Base-by-base conservation (phyloP, 2,888 invertebrate species). In the Acanthoscelides obtectus region DNA sequence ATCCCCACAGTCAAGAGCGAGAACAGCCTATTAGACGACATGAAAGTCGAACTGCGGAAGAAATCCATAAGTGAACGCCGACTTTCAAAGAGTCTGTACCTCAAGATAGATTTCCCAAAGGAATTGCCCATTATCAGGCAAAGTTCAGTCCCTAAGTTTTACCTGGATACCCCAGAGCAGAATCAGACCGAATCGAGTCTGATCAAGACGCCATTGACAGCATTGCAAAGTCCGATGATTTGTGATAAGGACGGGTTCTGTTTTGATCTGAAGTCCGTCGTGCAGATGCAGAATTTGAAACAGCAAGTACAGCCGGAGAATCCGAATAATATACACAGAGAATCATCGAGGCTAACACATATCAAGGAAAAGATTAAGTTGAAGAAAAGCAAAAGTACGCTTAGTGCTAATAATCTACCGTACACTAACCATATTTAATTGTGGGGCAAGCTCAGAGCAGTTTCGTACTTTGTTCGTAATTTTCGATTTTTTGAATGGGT, bases 131-230 rank as follows among this genome's bases (percentile, higher is more conserved):
- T 86, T 8, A 85, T 85, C 64, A 79, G 84, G 22, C 86, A 86
- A 74, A 80, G 80, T 69, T 85, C 85, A 8, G 83, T 86, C 80
- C 86, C 86, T 0, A 85, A 85, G 78, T 86, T 86, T 72, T 86
- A 83, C 73, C 71, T 85, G 65, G 86, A 85, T 65, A 84, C 85
- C 2, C 85, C 86, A 0, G 84, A 84, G 69, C 78, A 77, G 19
- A 82, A 82, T 69, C 83, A 84, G 74, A 75, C 76, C 12, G 81
- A 82, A 68, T 81, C 83, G 0, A 73, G 81, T 12, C 74, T 84
- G 4, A 73, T 81, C n/a, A 76, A 77, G 69, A 75, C 78, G 25
- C 79, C 82, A 0, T 80, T 82, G 70, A 74, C 79, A 2, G 79
- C 82, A 22, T 75, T 86, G 21, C 80, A 81, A 66, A 85, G 84